Evolutionary conservation across 2,797 vertebrate species (phyloP).

Genomic region (Dicrostonyx torquatus): DNA sequence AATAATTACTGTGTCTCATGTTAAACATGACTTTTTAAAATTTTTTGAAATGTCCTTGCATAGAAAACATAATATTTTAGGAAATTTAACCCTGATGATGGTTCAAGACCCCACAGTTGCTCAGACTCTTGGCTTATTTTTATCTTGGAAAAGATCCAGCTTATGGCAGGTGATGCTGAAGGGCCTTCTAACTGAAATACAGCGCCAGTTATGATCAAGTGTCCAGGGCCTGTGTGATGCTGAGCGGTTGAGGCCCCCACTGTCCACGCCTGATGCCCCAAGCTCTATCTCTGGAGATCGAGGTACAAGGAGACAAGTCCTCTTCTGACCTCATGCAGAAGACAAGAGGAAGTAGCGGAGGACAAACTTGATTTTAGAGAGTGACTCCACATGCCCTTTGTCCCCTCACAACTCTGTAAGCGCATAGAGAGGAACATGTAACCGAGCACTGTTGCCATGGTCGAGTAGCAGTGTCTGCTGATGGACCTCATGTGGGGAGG

Average conservation of each 20-base stretch:
- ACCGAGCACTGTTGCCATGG: neutral
- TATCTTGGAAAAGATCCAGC: constrained; percentile 24
- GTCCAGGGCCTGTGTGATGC: neutral
- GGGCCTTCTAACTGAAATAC: neutral
- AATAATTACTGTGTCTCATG: neutral
- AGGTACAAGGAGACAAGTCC: neutral
- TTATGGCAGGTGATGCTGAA: neutral
- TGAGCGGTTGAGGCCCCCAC: too few relatives aligned
- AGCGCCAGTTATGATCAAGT: neutral
- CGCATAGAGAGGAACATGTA: neutral
- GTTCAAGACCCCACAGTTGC: constrained; percentile 5
- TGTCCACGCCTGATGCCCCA: neutral
- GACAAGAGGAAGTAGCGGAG: neutral
- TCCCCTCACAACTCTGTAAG: neutral
- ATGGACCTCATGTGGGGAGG: constrained; percentile 8
- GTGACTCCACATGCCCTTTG: neutral
- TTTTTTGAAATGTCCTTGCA: neutral
- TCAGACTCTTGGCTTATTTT: constrained; percentile 29
- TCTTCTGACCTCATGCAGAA: neutral
- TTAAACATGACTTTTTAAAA: neutral
- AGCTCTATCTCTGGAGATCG: neutral
- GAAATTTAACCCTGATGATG: neutral
- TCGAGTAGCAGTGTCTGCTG: neutral
- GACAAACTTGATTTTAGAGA: constrained; percentile 19
- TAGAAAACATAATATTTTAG: neutral